A percentile compares a stretch with the other conserved stretches of the same genome.
These are phyloP conservation scores for Abrostola triplasia DNA, from an alignment of 2,888 invertebrate species.

Conservation along the genomic window DNA sequence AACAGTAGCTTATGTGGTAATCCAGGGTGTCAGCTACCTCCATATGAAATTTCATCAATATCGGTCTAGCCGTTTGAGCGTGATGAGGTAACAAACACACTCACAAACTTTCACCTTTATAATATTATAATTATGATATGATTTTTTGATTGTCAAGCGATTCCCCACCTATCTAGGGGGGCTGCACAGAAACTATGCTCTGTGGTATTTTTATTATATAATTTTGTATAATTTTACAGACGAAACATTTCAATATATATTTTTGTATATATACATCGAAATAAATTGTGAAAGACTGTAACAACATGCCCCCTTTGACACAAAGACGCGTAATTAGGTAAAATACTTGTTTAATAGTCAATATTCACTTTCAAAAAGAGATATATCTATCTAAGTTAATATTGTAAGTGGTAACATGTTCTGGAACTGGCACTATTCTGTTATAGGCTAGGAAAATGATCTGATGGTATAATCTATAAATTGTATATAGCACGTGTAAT, in stretches of 20 bases:
- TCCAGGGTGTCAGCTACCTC: no score
- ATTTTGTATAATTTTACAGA: conserved; percentile 11
- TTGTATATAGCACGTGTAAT: conserved; percentile 19
- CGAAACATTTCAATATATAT: conserved; percentile 30
- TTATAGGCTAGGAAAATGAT: conserved; percentile 32
- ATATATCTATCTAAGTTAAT: conserved; percentile 47
- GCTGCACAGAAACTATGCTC: no score
- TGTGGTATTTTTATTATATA: no score
- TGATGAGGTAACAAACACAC: no score
- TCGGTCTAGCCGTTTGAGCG: no score
- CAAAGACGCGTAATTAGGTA: conserved; percentile 34
- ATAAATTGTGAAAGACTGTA: conserved; percentile 60
- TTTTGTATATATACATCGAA: conserved; percentile 58
- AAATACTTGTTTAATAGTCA: conserved; percentile 40
- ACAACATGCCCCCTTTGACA: conserved; percentile 60
- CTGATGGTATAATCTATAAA: conserved; percentile 39
- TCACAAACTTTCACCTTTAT: no score
- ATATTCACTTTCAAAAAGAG: conserved; percentile 60
- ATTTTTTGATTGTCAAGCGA: no score
- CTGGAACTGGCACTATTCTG: conserved; percentile 49
- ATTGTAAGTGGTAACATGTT: conserved; percentile 46
- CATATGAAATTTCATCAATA: no score
- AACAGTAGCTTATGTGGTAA: no score
- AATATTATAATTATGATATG: no score
- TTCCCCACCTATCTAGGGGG: no score